Base-by-base conservation (phyloP, 2,113 vertebrate species). In the Hystrix cristata region DNA sequence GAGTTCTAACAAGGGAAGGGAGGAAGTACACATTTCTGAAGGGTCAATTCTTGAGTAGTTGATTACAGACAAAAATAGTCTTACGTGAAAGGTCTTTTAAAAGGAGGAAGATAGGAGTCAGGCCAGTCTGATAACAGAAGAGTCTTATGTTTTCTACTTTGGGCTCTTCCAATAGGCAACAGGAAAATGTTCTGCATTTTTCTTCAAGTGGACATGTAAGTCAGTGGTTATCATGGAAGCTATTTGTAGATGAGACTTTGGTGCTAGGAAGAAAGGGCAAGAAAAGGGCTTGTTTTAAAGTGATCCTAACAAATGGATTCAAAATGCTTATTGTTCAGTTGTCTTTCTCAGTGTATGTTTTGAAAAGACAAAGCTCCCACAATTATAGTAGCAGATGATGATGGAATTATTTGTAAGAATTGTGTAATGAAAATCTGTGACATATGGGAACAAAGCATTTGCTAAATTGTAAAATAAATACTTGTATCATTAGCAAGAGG, bases 161-260 rank as follows among this genome's bases (percentile, higher is more conserved):
- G 12, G 55, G 86, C 57, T 92, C 23, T 82, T 89, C 82, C 15
- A 86, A 27, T 51, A 81, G 88, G 82, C 48, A 97, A 97, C 27
- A 94, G 94, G 55, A 89, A 96, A 98, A 90, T 19, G 11, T 93
- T 96, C 59, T 53, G 72, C 71, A 89, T 93, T 98, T 98, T 97
- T 96, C 65, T 84, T 97, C 86, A 83, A 98, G 94, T 97, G 87
- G 80, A 62, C 43, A 19, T 87, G 89, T 90, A 95, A 98, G 71
- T 64, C 98, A 98, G 94, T 69, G 6, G 65, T 97, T 98, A 97
- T 97, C 94, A 96, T 76, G 31, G 23, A 87, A 94, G 65, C 81
- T 98, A 59, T 98, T 98, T 97, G 84, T 84, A 96, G 97, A 98
- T 96, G 87, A 87, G 92, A 93, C 79, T 85, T 91, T 98, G 97